Conservation (phyloP, 2,797 vertebrate species). For the Taeniopygia guttata region DNA sequence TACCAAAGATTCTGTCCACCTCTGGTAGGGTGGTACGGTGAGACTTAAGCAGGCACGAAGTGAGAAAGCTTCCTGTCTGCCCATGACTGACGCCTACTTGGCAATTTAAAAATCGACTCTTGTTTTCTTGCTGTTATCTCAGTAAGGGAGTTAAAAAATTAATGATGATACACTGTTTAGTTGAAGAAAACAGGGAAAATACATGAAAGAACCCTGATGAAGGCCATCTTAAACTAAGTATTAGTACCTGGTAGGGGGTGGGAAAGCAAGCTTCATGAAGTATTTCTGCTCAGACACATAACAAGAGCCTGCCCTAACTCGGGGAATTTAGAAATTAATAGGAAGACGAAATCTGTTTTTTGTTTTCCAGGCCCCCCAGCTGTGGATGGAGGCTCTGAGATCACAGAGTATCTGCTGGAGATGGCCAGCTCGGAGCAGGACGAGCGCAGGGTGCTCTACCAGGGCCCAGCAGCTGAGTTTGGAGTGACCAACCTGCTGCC, state of each 20-base stretch:
- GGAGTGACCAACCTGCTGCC: conserved; percentile 71
- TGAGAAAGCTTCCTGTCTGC: background rate
- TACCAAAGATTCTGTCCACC: background rate
- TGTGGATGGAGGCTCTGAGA: conserved; percentile 67
- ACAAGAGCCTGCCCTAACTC: background rate
- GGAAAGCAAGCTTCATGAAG: background rate
- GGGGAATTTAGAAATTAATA: background rate
- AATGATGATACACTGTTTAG: background rate
- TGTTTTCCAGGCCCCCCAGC: conserved; percentile 66
- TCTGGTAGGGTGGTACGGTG: background rate
- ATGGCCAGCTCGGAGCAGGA: conserved; percentile 61
- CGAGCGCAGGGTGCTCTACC: conserved; percentile 55
- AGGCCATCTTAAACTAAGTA: background rate
- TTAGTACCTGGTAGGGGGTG: background rate
- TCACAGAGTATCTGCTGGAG: conserved; percentile 70
- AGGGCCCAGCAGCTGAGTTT: conserved; percentile 61
- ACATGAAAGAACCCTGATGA: background rate
- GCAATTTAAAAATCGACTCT: background rate
- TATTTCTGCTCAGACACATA: background rate
- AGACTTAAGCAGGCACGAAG: background rate
- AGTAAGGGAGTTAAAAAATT: background rate
- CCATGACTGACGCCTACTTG: accelerated
- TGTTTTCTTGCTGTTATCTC: background rate
- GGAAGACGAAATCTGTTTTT: background rate
- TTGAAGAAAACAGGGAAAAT: background rate